Base-by-base conservation (phyloP, 2,888 invertebrate species). In the Ptycholaimellus sp. region DNA sequence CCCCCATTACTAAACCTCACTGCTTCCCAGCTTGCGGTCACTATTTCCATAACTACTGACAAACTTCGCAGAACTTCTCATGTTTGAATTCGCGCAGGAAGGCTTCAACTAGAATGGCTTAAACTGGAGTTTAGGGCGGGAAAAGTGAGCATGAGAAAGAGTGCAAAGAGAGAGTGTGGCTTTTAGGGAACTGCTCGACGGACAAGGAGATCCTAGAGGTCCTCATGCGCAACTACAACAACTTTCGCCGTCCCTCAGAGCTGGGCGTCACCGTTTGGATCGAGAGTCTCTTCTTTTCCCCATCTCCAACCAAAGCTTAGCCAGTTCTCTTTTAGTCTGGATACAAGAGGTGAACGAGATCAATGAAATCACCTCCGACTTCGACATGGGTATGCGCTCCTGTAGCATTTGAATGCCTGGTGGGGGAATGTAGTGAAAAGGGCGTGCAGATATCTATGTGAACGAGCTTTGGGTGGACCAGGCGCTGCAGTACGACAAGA, bases 281-380 rank as follows among this genome's bases (percentile, higher is more conserved):
- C 35, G 52, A 52, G 42, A 49, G 49, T 16, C n/a, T 14, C 7
- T 13, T 35, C 27, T 23, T 17, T 14, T 20, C 19, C 7, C 31
- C 5, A 18, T 32, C 18, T 19, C 19, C 32, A 5, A n/a, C 6
- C 19, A 14, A 5, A 16, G n/a, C 4, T 32, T 39, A 7, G 5
- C 19, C 9, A 38, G 16, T 16, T 13, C 35, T 2, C 22, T 44
- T 30, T 20, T 49, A 48, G 50, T 51, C n/a, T 51, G 50, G 49
- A 49, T 52, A 18, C 51, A 52, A 42, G 51, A 52, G 40, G 50
- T 52, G 30, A 52, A 50, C 39, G 41, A 49, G 13, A 46, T 53
- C 21, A 52, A 50, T 37, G 53, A 53, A 33, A 46, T 54, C 28
- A 50, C 51, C 21, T 46, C 47, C 35, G 53, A 53, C 36, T 53